Evolutionary conservation across 2,113 vertebrate species (phyloP).

Genomic region (Martes martes): DNA sequence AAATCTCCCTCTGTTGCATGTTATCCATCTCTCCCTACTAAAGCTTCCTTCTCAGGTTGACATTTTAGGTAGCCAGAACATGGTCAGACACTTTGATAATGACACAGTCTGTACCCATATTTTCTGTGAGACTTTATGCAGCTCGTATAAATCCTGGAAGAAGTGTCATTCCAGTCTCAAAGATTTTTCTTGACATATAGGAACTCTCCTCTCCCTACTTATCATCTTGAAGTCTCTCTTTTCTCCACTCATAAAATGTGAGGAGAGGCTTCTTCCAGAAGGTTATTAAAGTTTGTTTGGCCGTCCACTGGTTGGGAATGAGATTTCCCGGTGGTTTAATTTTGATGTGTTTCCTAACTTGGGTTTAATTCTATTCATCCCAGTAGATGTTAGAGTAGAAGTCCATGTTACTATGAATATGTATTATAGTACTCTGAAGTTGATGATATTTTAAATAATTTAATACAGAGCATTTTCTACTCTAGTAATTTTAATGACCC

Average conservation of each 20-base stretch:
- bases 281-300: conserved; percentile 33
- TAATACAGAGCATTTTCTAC: background rate
- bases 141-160: background rate
- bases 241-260: background rate
- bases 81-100: background rate
- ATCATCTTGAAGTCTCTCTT: conserved; percentile 24
- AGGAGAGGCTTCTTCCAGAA: conserved; percentile 9
- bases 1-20: background rate
- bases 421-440: background rate
- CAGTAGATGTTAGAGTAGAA: background rate
- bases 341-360: conserved; percentile 43
- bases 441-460: conserved; percentile 53
- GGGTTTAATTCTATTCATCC: conserved; percentile 42
- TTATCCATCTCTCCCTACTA: background rate
- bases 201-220: background rate
- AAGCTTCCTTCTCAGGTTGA: background rate
- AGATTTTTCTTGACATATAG: background rate
- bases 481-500: conserved; percentile 35
- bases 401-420: background rate
- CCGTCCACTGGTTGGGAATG: background rate
- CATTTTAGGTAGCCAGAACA: background rate
- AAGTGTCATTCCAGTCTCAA: background rate
- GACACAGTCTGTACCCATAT: background rate
- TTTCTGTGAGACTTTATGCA: background rate
- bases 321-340: conserved; percentile 50